Evolutionary conservation across 2,797 vertebrate species (phyloP).

Genomic region (Serranus cabrilla): DNA sequence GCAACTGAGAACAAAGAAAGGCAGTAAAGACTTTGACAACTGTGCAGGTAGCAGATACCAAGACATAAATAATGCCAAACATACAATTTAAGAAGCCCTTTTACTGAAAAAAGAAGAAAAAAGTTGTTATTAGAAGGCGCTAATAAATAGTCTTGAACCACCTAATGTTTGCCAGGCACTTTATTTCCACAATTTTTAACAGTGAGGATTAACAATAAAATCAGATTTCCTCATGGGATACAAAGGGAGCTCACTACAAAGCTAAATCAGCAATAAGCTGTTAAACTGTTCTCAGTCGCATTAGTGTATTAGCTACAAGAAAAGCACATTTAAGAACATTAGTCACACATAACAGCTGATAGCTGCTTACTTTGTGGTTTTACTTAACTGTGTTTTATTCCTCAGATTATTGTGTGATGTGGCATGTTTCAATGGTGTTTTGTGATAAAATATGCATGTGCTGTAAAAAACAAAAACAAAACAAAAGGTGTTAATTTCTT

Average conservation of each 20-base stretch:
- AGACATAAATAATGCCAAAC: not conserved
- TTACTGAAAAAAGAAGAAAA: not conserved
- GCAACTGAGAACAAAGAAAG: not conserved
- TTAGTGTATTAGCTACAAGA: slow-evolving; percentile 27
- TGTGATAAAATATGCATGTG: slow-evolving; percentile 11
- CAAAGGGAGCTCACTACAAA: slow-evolving; percentile 15
- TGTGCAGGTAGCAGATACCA: not conserved
- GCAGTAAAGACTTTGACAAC: not conserved
- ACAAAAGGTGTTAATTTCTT: not conserved
- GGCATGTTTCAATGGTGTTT: slow-evolving; percentile 3
- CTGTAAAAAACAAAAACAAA: slow-evolving; percentile 4
- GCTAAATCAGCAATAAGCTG: slow-evolving; percentile 17
- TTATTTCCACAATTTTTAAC: not conserved
- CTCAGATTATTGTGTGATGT: slow-evolving; percentile 11
- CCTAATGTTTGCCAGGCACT: not conserved
- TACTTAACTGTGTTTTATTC: slow-evolving; percentile 9
- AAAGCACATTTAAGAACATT: slow-evolving; percentile 38
- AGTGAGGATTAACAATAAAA: slow-evolving; percentile 23
- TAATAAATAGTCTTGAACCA: not conserved
- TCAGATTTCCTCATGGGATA: slow-evolving; percentile 15
- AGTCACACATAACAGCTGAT: slow-evolving; percentile 32
- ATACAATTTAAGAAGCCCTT: not conserved
- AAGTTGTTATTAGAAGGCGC: not conserved
- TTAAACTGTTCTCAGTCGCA: slow-evolving; percentile 31
- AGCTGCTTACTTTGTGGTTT: slow-evolving; percentile 3